Evolutionary conservation across 1,140 invertebrate genomes (phyloP).

Genomic region (Lasioglossum albipes): DNA sequence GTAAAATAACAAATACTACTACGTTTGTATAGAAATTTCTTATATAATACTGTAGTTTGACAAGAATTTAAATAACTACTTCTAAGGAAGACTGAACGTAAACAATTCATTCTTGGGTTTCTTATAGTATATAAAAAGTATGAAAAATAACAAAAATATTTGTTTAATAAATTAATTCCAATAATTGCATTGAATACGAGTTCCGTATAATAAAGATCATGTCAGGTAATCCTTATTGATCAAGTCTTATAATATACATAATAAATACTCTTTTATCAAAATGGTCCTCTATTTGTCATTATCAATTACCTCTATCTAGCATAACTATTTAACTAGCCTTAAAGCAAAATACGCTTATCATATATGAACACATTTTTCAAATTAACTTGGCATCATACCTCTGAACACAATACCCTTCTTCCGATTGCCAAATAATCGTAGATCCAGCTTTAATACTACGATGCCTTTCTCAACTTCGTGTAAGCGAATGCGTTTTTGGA

Average conservation of each 20-base stretch:
- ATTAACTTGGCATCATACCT: background rate
- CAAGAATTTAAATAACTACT: slow-evolving; percentile 23
- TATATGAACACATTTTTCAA: background rate
- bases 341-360: background rate
- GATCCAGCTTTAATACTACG: slow-evolving; percentile 87
- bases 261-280: slow-evolving; percentile 37
- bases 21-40: background rate
- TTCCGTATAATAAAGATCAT: background rate
- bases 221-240: background rate
- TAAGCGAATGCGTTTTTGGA: slow-evolving; percentile 85
- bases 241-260: slow-evolving; percentile 5
- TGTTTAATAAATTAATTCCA: slow-evolving; percentile 2
- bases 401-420: slow-evolving; percentile 22
- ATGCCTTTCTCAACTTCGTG: slow-evolving; percentile 88
- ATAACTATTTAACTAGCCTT: background rate
- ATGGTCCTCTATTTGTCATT: background rate
- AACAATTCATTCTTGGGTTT: background rate
- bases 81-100: slow-evolving; percentile 25
- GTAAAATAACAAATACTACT: slow-evolving; percentile 9
- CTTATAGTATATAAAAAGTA: background rate
- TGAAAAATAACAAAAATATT: slow-evolving; percentile 10
- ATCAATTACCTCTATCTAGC: too few species aligned
- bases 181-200: slow-evolving; percentile 13
- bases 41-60: slow-evolving; percentile 32
- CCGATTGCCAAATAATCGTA: slow-evolving; percentile 83